Base-by-base conservation (phyloP, 2,888 invertebrate species). In the Gymnoscelis rufifasciata region DNA sequence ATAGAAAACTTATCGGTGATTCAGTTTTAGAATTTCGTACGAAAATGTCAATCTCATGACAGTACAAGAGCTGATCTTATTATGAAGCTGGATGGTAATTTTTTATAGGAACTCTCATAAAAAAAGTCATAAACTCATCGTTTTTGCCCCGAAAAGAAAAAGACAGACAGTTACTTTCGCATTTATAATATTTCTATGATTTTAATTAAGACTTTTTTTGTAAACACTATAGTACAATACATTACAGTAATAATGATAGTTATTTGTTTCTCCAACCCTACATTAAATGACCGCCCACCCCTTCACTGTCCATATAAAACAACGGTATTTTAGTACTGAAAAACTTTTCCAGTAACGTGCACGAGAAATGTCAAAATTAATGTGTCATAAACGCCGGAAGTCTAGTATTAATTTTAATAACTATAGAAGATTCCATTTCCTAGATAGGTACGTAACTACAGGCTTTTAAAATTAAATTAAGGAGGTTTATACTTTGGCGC, bases 391-490 rank as follows among this genome's bases (percentile, higher is more conserved):
- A 12, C 64, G 76, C 0, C 66, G 83, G 7, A 77, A 74, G 48
- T 81, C 81, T 0, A 84, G 83, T 45, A 74, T 84, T 2, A 83
- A 79, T 52, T 78, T 81, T 36, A 38, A 64, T 0, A 86, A 86
- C 54, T 79, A 66, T 46, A 65, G 60, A 1, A 62, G 81, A 29
- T 84, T 80, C 42, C 83, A 84, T 60, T 86, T 86, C 50, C 59
- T 84, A 15, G 71, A 81, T 62, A 77, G 74, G 83, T 81, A 51
- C 39, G 56, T 14, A 23, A 1, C 13, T 28, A 4, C 3, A n/a
- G 3, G n/a, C 7, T 24, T 4, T 1, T 8, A 4, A 4, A 6
- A 5, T 24, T 24, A 7, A 24, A 1, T 5, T 24, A n/a, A n/a
- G n/a, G n/a, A n/a, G n/a, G n/a, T n/a, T n/a, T n/a, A n/a, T n/a